phyloP scores from a whole-genome alignment of 2,797 vertebrate genomes.

The Smutsia gigantea region DNA sequence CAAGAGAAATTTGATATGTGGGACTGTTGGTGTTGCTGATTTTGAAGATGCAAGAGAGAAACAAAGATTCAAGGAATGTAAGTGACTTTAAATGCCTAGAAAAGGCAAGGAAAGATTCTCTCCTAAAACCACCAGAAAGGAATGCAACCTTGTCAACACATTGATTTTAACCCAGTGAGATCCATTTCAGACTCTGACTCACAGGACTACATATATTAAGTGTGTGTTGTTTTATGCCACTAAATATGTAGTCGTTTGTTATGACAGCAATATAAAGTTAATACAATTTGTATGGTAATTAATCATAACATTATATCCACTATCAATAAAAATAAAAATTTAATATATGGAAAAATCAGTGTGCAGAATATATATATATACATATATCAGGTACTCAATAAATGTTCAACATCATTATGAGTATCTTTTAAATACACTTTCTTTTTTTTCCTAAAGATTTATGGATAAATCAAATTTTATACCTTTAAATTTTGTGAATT shows the following conservation, averaged over 20 bases:
- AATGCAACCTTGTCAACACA: background rate
- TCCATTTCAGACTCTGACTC: background rate
- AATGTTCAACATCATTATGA: background rate
- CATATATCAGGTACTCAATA: background rate
- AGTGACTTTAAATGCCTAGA: background rate
- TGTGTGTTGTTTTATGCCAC: background rate
- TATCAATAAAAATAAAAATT: conserved; percentile 1
- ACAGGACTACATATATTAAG: background rate
- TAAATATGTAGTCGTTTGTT: background rate
- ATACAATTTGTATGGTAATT: background rate
- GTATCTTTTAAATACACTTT: background rate
- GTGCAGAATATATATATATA: background rate
- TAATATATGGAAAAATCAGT: background rate
- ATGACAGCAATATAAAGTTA: conserved; percentile 32
- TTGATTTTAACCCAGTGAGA: background rate
- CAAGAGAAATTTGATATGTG: background rate
- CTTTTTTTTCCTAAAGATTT: background rate
- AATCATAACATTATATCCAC: conserved; percentile 21
- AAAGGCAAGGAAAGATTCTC: background rate
- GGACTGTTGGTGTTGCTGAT: background rate
- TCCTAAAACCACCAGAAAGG: background rate
- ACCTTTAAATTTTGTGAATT: conserved; percentile 43
- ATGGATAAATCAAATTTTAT: background rate
- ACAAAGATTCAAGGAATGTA: background rate
- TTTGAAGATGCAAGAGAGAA: background rate